phyloP scores from a whole-genome alignment of 2,888 invertebrate species.

The Drosophila pegasa region DNA sequence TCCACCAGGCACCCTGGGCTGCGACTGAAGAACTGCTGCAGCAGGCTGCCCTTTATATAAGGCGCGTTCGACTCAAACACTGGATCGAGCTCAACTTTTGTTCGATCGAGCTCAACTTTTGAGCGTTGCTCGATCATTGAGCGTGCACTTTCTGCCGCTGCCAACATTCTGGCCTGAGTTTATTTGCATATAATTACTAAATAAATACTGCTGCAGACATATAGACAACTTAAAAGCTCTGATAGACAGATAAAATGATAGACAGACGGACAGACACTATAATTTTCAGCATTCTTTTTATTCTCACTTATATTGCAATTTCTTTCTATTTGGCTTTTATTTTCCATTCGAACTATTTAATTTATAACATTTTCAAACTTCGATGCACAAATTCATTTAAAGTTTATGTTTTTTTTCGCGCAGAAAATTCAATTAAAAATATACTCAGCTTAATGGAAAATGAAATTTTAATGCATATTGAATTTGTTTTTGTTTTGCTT shows the following conservation, averaged over 20 bases:
- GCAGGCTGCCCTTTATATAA: not conserved
- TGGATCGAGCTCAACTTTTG: not conserved
- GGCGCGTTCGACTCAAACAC: not conserved
- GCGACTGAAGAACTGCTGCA: not conserved
- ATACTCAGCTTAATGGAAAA: conserved; percentile 13
- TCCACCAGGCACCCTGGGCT: not conserved
- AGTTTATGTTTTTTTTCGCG: not conserved
- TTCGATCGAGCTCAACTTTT: too few species aligned
- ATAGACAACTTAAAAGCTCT: not conserved
- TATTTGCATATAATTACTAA: not conserved
- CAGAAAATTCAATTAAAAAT: conserved; percentile 21
- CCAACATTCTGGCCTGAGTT: not conserved
- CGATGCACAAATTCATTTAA: conserved; percentile 3
- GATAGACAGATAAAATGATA: too few species aligned
- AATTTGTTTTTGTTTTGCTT: conserved; percentile 41
- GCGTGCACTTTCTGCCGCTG: not conserved
- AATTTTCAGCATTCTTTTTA: not conserved
- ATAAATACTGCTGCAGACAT: not conserved
- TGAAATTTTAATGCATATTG: conserved; percentile 28
- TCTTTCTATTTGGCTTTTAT: not conserved
- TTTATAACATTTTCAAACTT: not conserved
- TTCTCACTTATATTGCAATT: not conserved
- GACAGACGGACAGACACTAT: too few species aligned
- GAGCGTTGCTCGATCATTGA: not conserved
- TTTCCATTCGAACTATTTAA: not conserved